phyloP scores from a whole-genome alignment of 1,140 invertebrate genomes.

The Zaprionus ghesquierei region DNA sequence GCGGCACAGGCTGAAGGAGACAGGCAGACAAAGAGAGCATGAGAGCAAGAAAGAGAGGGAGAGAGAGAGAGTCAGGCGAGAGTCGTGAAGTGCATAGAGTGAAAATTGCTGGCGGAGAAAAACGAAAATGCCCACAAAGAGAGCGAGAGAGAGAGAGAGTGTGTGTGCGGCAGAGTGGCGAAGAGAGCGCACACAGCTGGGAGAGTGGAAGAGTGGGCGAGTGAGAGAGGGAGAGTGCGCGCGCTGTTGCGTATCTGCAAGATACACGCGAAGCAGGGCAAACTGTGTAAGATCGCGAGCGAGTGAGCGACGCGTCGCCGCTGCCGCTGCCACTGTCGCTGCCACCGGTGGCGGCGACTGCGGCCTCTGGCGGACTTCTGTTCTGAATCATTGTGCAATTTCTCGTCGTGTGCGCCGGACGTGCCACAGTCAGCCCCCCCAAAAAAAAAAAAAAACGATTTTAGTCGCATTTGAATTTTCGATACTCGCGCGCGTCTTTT shows the following conservation, averaged over 20 bases:
- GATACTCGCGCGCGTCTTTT: slow-evolving; percentile 11
- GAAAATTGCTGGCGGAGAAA: slow-evolving; percentile 27
- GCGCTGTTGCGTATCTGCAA: slow-evolving; percentile 39
- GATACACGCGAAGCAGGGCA: slow-evolving; percentile 23
- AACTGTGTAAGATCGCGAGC: slow-evolving; percentile 40
- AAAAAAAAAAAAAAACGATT: neutral
- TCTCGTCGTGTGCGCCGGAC: slow-evolving; percentile 58
- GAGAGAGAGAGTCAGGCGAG: slow-evolving; percentile 8
- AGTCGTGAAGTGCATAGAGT: slow-evolving; percentile 30
- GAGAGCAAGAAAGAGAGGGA: neutral
- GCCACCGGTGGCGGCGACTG: neutral
- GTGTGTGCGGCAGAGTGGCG: slow-evolving; percentile 3
- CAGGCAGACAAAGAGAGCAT: neutral
- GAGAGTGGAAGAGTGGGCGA: neutral
- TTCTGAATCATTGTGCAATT: slow-evolving; percentile 70
- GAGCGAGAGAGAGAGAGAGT: slow-evolving; percentile 4
- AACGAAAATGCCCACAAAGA: slow-evolving; percentile 14
- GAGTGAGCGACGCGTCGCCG: neutral
- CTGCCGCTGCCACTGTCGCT: slow-evolving; percentile 8
- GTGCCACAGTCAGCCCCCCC: slow-evolving; percentile 41
- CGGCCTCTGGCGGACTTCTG: slow-evolving; percentile 40
- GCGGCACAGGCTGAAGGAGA: slow-evolving; percentile 17
- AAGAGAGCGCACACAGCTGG: slow-evolving; percentile 4
- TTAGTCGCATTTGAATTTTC: slow-evolving; percentile 35
- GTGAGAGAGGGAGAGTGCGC: slow-evolving; percentile 4